phyloP scores from a whole-genome alignment of 1,140 invertebrate species.

The Lucilia sericata region DNA sequence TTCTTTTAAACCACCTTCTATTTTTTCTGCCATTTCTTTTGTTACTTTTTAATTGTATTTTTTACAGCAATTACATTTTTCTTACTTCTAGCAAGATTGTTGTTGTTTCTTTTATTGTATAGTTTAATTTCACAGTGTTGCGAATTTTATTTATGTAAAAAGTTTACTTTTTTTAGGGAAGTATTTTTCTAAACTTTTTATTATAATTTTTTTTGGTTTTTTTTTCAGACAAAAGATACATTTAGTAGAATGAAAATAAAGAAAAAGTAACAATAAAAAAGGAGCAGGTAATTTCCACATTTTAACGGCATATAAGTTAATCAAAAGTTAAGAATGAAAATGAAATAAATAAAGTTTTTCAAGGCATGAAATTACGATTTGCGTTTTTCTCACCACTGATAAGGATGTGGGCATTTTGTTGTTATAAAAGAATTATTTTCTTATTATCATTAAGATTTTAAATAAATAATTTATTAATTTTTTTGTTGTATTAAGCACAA shows the following conservation, averaged over 20 bases:
- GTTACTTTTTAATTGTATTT: constrained; percentile 2
- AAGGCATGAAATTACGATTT: constrained; percentile 27
- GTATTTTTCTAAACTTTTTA: not conserved
- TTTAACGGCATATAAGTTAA: constrained; percentile 42
- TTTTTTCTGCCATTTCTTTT: not conserved
- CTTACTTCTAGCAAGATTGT: not conserved
- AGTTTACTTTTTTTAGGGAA: constrained; percentile 7
- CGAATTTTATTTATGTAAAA: constrained; percentile 39
- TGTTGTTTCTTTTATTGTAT: constrained; percentile 18
- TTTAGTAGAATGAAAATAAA: not conserved
- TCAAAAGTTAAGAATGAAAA: constrained; percentile 39
- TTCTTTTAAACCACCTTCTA: not conserved
- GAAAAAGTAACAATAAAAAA: not conserved
- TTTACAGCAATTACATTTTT: constrained; percentile 1
- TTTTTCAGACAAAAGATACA: not conserved
- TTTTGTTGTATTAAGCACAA: too few species aligned
- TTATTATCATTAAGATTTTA: too few species aligned
- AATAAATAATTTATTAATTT: too few species aligned
- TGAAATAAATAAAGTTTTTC: constrained; percentile 28
- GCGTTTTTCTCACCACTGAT: too few species aligned
- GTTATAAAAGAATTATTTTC: too few species aligned
- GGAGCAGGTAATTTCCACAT: constrained; percentile 21
- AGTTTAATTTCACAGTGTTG: constrained; percentile 35
- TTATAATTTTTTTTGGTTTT: not conserved
- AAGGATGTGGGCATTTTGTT: too few species aligned